A percentile compares a stretch with the other conserved stretches of the same genome.
Conservation (phyloP, 2,888 invertebrate genomes). For the Diaperis boleti region DNA sequence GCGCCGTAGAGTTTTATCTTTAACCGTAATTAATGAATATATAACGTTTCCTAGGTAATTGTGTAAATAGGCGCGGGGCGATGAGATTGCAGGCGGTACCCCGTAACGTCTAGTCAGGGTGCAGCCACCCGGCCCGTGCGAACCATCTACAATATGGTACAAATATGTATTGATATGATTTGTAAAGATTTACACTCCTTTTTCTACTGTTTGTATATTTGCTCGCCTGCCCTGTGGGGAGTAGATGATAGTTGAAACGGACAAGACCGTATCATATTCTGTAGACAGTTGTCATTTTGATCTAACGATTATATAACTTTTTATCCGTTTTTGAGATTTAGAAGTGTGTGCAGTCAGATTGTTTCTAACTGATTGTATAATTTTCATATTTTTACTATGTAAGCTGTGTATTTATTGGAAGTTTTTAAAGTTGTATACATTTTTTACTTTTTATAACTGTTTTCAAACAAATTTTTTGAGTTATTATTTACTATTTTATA, state of each 20-base stretch:
- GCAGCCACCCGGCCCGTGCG: conserved; percentile 45
- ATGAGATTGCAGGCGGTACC: conserved; percentile 54
- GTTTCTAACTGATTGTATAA: conserved; percentile 61
- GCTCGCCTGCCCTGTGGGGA: conserved; percentile 61
- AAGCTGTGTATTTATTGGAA: conserved; percentile 65
- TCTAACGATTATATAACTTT: conserved; percentile 61
- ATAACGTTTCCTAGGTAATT: conserved; percentile 65
- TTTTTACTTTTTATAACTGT: conserved; percentile 67
- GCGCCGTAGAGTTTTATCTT: conserved; percentile 63
- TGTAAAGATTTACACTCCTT: conserved; percentile 67
- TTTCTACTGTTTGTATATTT: conserved; percentile 68
- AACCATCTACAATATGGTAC: conserved; percentile 63
- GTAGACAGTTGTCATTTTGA: conserved; percentile 64
- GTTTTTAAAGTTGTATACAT: conserved; percentile 64
- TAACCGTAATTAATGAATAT: conserved; percentile 57
- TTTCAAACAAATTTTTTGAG: conserved; percentile 60
- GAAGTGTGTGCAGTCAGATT: conserved; percentile 61
- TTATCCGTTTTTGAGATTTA: conserved; percentile 63
- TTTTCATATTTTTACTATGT: conserved; percentile 64
- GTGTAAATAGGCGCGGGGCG: conserved; percentile 62
- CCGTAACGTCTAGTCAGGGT: conserved; percentile 45
- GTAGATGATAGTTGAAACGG: conserved; percentile 57
- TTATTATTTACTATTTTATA: conserved; percentile 58
- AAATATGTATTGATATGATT: conserved; percentile 66
- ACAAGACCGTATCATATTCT: conserved; percentile 64